Conservation (phyloP, 2,113 vertebrate genomes). For the Seriola quinqueradiata region DNA sequence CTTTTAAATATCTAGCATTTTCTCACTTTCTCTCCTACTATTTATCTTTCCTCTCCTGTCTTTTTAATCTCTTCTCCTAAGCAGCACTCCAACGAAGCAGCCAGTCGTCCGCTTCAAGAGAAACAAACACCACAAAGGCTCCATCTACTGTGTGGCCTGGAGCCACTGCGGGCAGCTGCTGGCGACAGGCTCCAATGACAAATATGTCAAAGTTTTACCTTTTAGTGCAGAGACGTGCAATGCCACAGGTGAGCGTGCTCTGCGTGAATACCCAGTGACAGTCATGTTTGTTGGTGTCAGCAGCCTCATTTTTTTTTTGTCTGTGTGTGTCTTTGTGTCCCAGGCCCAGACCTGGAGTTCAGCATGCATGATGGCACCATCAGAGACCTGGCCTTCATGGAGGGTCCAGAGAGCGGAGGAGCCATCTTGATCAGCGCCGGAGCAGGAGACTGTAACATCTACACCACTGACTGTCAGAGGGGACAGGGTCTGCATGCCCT, state of each 20-base stretch:
- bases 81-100: constrained; percentile 80
- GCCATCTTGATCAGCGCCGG: constrained; percentile 98
- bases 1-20: background rate
- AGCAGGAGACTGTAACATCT: constrained; percentile 94
- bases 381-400: constrained; percentile 98
- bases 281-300: background rate
- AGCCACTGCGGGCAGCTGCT: constrained; percentile 96
- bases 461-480: constrained; percentile 84
- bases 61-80: background rate
- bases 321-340: background rate
- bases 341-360: constrained; percentile 95
- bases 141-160: constrained; percentile 99
- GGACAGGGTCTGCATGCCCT: constrained; percentile 94
- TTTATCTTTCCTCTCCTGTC: background rate
- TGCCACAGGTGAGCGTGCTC: constrained; percentile 89
- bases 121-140: constrained; percentile 99
- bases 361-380: constrained; percentile 99
- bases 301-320: background rate
- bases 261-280: background rate
- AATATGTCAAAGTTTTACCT: constrained; percentile 98
- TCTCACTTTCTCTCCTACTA: background rate
- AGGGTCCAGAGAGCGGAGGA: constrained; percentile 96
- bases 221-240: constrained; percentile 98
- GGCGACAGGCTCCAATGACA: constrained; percentile 98
- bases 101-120: constrained; percentile 95